Evolutionary conservation across 2,797 vertebrate genomes (phyloP), one percentile per base, ranked within the genome.

Genomic region (Tragopan temminckii): DNA sequence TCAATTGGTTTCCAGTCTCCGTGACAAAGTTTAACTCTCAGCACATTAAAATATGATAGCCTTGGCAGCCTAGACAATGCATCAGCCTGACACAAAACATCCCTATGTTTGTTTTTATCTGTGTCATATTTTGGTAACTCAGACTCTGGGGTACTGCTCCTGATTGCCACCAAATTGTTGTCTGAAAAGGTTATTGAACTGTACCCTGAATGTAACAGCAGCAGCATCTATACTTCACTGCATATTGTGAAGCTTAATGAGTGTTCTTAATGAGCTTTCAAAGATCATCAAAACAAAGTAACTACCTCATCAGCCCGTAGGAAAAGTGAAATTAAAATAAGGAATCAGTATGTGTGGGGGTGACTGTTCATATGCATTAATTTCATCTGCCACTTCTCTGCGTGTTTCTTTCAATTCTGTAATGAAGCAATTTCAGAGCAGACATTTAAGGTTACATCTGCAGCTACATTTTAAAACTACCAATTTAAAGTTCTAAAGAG

Each of bases 111-210:
- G 78, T 77, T 92, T 94, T 96, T 82, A 74, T 93, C 79, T 76
- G 36, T 82, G 76, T 71, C 17, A 20, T 70, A 17, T 90, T 94
- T 94, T 29, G 2, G 48, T 80, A 90, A 66, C 35, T 80, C 33
- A 27, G 53, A 70, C 84, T 90, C 90, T 74, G 33, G 84, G 24
- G 90, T 82, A 48, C 14, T 71, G 20, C 63, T 89, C 29, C 58
- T 90, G 76, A 95, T 79, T 95, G 83, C 67, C 64, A 90, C 50
- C 46, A 89, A 94, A 91, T 33, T 81, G 67, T 58, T 67, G 67
- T 91, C 78, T 86, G 85, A 86, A 90, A 93, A 96, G 96, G 83
- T 93, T 95, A 90, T 81, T 95, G 83, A 93, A 94, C 80, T 94
- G 86, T 86, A 93, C 75, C 27, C 70, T 76, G 67, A 62, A 50